Base-by-base conservation (phyloP, 2,113 vertebrate species). In the Gallinago media region DNA sequence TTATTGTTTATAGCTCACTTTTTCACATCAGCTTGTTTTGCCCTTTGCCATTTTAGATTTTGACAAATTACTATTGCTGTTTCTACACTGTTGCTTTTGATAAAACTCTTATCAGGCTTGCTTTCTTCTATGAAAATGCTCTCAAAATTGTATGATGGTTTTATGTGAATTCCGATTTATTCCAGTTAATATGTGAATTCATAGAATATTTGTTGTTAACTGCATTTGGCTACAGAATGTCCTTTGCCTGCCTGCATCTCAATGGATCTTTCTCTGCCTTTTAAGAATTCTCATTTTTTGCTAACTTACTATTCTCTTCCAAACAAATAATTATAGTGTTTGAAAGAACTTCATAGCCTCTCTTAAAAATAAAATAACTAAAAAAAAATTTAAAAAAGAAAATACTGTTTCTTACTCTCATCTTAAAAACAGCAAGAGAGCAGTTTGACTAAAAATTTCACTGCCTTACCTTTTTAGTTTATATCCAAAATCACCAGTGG, bases 1-100 rank as follows among this genome's bases (percentile, higher is more conserved):
- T 47, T 95, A 58, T 93, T 95, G 58, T 94, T 97, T 93, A 68
- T 71, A 52, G 42, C 85, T 94, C 36, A 38, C 40, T 65, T 92
- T 73, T 78, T 52, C 87, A 17, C 44, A 49, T 49, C 6, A 4
- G 27, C 56, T 86, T 90, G 36, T 66, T 92, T 66, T 92, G 75
- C 63, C 87, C 84, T 93, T 89, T 74, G 50, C 63, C 47, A 89
- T 77, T 44, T 90, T 81, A 55, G 75, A 50, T 63, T 95, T 91
- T 88, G 72, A 65, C 4, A 87, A 92, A 75, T 92, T 91, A 36
- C 56, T 31, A 40, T 81, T 62, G n/a, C 44, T 91, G 36, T 85
- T 91, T 82, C 54, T 91, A 29, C 42, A 56, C n/a, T 62, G 46
- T 42, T 94, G 63, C 75, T 85, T 92, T 81, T 85, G 63, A 68